Base-by-base conservation (phyloP, 2,797 vertebrate genomes). In the Gambusia yucatana region DNA sequence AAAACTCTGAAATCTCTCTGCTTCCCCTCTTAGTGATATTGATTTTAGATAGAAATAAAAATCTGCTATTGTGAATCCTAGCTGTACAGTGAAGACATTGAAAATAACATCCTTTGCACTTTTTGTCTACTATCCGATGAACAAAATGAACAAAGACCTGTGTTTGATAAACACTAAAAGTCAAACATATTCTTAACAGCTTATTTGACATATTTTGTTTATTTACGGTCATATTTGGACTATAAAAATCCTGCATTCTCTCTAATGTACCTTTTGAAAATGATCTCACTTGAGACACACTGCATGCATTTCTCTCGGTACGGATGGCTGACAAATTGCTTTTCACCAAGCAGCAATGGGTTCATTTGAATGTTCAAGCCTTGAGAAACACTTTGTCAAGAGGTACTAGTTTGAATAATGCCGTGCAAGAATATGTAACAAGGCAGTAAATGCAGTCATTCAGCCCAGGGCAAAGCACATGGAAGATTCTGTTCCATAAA, bases 341-440 rank as follows among this genome's bases (percentile, higher is more conserved):
- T 63, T 33, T 73, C 28, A 81, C 13, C 47, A 52, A 77, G 72
- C 73, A 75, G 43, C 41, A 52, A 41, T 77, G 47, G 55, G 47
- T 81, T 76, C 25, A 81, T 72, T 79, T 87, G 33, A 72, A 80
- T 87, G 72, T 69, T 20, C 57, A 74, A 46, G 11, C 74, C 43
- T 47, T 61, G 30, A 33, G 75, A 82, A 55, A 78, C 22, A 77
- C 48, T 44, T 59, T 75, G 77, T 84, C 52, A 83, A 75, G 76
- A 77, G 22, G 75, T 16, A 79, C 75, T 79, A 83, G 77, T 77
- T 79, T 82, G 73, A 82, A 52, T 74, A 83, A 65, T 70, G 59
- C 39, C 50, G 70, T 52, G 81, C 75, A 80, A 75, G 73, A 77
- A 87, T 80, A 82, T 83, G 65, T 39, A 80, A 86, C 65, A 77